These are phyloP conservation scores for Phymanthus crucifer DNA, from an alignment of 92 coral and sea anemone species.

Conservation along the genomic window DNA sequence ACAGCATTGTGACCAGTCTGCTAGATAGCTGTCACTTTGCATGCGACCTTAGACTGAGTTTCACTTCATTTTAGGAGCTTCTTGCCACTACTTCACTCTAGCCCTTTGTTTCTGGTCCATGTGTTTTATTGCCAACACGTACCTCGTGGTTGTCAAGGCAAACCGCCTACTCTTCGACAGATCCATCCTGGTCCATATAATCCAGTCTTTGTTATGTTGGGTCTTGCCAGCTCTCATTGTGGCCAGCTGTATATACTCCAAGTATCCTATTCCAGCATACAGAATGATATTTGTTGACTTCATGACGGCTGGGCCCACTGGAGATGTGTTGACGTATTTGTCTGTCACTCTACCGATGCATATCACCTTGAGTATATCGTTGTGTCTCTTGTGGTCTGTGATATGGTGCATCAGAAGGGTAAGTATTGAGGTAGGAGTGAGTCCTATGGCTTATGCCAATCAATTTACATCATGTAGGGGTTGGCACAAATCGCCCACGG, in stretches of 20 bases:
- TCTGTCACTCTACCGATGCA: conserved; percentile 87
- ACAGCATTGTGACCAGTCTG: too few species aligned
- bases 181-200: conserved; percentile 51
- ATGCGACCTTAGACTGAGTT: too few species aligned
- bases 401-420: conserved; percentile 84
- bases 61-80: conserved; percentile 65
- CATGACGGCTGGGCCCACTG: conserved; percentile 63
- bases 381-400: conserved; percentile 84
- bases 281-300: conserved; percentile 69
- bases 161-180: conserved; percentile 63
- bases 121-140: conserved; percentile 86
- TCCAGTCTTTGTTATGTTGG: conserved; percentile 76
- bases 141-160: conserved; percentile 76
- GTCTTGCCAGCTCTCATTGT: conserved; percentile 83
- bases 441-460: background rate
- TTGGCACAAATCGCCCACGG: too few species aligned
- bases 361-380: conserved; percentile 69
- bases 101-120: conserved; percentile 85
- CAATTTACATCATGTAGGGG: background rate
- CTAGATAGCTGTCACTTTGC: too few species aligned
- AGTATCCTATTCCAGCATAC: conserved; percentile 85
- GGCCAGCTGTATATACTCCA: conserved; percentile 58
- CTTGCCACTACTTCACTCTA: conserved; percentile 75
- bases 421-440: background rate
- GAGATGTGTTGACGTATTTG: conserved; percentile 59